Evolutionary conservation across 1,140 invertebrate genomes (phyloP), one percentile per base, ranked within the genome.

Genomic region (Lepidurus apus): DNA sequence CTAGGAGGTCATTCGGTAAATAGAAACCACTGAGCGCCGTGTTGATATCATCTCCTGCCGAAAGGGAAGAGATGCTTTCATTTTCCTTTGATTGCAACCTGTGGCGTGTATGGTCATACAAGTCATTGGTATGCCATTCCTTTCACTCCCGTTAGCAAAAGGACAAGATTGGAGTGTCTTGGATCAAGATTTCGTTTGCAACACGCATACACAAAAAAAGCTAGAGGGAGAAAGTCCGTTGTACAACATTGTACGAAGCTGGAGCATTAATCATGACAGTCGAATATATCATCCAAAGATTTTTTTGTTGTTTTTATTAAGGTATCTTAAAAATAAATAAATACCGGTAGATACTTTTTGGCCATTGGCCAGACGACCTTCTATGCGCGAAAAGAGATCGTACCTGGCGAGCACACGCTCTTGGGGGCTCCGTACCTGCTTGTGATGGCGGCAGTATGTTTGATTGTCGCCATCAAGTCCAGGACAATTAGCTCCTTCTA

Each of bases 391-490:
- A 21, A 21, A 21, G 53, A n/a, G 53, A 21, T 65, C 17, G 45
- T 47, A n/a, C 53, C 53, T 65, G 53, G 53, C 21, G 53, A 13
- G n/a, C 53, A 65, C 53, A 65, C 53, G 9, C n/a, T 65, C 53
- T 65, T 65, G 53, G n/a, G 53, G 53, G 21, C 21, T 65, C 13
- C 17, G 53, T 65, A 65, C 53, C 53, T 65, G 21, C 53, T 65
- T 65, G 21, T 65, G 53, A 65, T 65, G 53, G 53, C 53, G 53
- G 53, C 53, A 65, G 53, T 13, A 21, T 65, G 53, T 65, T 65
- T 7, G 53, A 65, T 65, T 65, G 53, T 65, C 47, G 9, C 21
- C 53, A 65, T 65, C 53, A 4, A 65, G 9, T 34, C 13, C 21
- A 65, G 13, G 53, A 21, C 6, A 65, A 65, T 65, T 65, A 65